phyloP scores from a whole-genome alignment of 1,140 invertebrate species.

The Ridgeia piscesae region DNA sequence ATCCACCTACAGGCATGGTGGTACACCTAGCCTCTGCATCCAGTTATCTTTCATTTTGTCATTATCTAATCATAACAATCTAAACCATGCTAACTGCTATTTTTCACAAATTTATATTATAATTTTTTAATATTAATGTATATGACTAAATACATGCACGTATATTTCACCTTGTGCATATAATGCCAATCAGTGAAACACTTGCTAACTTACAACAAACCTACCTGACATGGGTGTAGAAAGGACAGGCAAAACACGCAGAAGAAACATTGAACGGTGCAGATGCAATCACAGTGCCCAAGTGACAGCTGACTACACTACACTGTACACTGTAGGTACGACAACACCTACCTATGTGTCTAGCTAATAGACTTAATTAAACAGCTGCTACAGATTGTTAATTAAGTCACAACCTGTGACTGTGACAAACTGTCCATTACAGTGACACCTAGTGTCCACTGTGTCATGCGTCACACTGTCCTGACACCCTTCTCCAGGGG shows the following conservation, averaged over 20 bases:
- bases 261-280: neutral
- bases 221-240: neutral
- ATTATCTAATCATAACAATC: no score
- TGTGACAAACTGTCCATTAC: no score
- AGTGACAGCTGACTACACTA: neutral
- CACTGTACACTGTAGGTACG: neutral
- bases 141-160: neutral
- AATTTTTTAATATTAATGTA: no score
- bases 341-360: neutral
- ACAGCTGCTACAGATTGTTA: neutral
- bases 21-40: no score
- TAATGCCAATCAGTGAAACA: neutral
- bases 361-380: neutral
- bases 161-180: neutral
- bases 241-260: neutral
- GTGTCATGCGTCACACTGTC: neutral
- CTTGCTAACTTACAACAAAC: neutral
- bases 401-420: neutral
- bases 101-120: no score
- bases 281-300: neutral
- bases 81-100: neutral
- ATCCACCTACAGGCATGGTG: no score
- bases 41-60: no score
- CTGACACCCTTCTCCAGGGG: neutral
- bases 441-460: neutral